A percentile compares a stretch with the other conserved stretches of the same genome.
Conservation (phyloP, 92 coral and sea anemone species). For the Umimayanthus kanabou region DNA sequence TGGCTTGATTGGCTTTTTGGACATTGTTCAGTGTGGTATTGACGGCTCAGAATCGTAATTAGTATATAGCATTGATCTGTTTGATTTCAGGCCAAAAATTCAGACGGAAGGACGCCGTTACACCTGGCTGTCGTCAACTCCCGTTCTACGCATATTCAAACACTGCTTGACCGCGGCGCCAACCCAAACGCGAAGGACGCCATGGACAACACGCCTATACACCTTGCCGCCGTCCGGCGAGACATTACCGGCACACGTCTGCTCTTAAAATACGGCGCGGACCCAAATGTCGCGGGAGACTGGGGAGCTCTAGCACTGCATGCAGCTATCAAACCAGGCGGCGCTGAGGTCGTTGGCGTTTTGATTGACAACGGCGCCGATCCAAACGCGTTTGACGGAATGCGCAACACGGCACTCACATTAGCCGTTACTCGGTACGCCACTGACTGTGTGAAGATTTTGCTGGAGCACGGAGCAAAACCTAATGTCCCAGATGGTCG, state of each 20-base stretch:
- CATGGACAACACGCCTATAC: conserved; percentile 6
- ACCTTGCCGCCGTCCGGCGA: conserved; percentile 19
- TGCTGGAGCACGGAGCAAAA: conserved; percentile 26
- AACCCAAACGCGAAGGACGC: conserved; percentile 21
- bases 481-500: conserved; percentile 34
- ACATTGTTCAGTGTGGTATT: neutral
- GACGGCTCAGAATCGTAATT: too few relatives aligned
- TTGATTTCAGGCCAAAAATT: conserved; percentile 16
- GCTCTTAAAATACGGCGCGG: conserved; percentile 25
- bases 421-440: conserved; percentile 32
- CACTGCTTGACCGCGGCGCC: conserved; percentile 16
- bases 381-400: conserved; percentile 25
- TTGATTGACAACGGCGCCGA: conserved; percentile 24
- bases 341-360: conserved; percentile 13
- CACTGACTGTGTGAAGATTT: conserved; percentile 16
- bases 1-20: too few relatives aligned
- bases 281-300: conserved; percentile 6
- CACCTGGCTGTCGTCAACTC: neutral
- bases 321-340: conserved; percentile 19
- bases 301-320: conserved; percentile 34
- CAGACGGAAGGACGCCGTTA: conserved; percentile 12
- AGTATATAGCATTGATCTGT: neutral
- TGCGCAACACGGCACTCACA: conserved; percentile 23
- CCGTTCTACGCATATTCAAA: conserved; percentile 7
- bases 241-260: neutral